Evolutionary conservation across 2,113 vertebrate genomes (phyloP), one percentile per base, ranked within the genome.

Genomic region (Nematolebias whitei): DNA sequence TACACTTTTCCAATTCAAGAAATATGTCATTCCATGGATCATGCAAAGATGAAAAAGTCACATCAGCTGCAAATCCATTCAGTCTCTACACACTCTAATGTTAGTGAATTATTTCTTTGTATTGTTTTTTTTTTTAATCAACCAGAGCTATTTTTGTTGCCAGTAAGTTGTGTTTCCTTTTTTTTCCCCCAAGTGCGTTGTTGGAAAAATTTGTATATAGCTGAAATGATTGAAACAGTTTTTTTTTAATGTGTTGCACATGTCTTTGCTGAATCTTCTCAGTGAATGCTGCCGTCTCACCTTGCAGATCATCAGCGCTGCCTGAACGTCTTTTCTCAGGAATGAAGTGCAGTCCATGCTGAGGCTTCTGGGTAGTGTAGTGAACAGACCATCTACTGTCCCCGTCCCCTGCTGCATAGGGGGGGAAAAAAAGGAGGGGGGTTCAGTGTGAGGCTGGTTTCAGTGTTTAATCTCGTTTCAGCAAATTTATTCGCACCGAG

Each of bases 351-450:
- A 80, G 56, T 9, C 79, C 70, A 32, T 83, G 86, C 68, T 79
- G 85, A 35, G 86, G 67, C 68, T 88, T 88, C 71, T 89, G 87
- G 86, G 87, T 68, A 62, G 52, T 83, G 83, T 88, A 89, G 78
- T 84, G 85, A 38, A 89, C 83, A 0, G 86, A 85, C 87, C 87
- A 89, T 71, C 54, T 86, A 0, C 51, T 76, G 80, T 89, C 89
- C 8, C 74, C 5, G 2, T 87, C 83, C 23, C 67, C 78, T 48
- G 76, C 77, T 71, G 82, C 50, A 77, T 43, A 83, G 18, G 62
- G 4, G 61, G 10, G 65, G 10, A 68, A 32, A 23, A 56, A 19
- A 50, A 4, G 5, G 24, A 24, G 23, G 13, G 20, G 51, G 16
- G 44, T 0, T 35, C 11, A 55, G 39, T 4, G 24, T 11, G 54